Percentiles rank a stretch among this genome's conserved stretches.
phyloP scores from a whole-genome alignment of 2,888 invertebrate genomes.

The Nebria brevicollis region DNA sequence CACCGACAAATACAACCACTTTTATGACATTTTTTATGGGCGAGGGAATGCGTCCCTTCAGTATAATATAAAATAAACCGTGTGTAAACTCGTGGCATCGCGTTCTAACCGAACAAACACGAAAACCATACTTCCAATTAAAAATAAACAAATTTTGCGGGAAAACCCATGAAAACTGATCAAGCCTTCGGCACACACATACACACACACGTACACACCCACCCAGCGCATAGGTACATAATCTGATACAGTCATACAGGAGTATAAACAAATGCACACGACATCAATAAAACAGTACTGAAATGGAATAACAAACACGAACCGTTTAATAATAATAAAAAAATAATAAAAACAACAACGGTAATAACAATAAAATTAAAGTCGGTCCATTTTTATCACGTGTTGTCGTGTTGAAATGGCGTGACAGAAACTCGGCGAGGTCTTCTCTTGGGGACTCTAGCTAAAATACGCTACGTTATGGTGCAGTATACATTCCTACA shows the following conservation, averaged over 20 bases:
- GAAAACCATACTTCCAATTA: conserved; percentile 26
- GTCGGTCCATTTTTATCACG: conserved; percentile 32
- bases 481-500: conserved; percentile 22
- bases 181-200: conserved; percentile 2
- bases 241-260: not conserved
- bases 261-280: not conserved
- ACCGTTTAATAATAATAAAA: conserved; percentile 34
- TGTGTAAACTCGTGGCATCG: not conserved
- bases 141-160: conserved; percentile 39
- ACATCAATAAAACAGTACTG: not conserved
- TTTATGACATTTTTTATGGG: not conserved
- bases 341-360: conserved; percentile 30
- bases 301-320: not conserved
- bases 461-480: not conserved
- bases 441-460: not conserved
- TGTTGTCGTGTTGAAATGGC: conserved; percentile 37
- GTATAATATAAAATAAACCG: conserved; percentile 1
- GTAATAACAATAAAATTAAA: conserved; percentile 45
- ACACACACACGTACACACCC: not conserved
- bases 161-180: conserved; percentile 32
- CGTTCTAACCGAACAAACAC: not conserved
- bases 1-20: not conserved
- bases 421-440: conserved; percentile 10
- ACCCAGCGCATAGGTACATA: not conserved
- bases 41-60: not conserved